These are phyloP conservation scores for Acromyrmex charruanus DNA, from an alignment of 1,140 invertebrate species.

Conservation along the genomic window DNA sequence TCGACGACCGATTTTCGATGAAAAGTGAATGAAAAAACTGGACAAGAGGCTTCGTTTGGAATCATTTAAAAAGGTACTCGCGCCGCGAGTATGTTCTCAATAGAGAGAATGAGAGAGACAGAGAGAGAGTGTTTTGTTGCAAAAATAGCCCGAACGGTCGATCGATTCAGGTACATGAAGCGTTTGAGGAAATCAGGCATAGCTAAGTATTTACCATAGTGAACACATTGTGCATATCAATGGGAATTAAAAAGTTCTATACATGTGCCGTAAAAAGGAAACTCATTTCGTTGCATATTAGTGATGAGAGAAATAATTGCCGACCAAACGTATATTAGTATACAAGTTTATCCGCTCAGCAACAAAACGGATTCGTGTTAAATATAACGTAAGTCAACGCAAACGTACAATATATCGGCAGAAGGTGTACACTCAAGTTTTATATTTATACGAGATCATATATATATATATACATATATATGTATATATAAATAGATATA, in stretches of 20 bases:
- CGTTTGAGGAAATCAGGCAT: constrained; percentile 87
- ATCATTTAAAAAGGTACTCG: constrained; percentile 73
- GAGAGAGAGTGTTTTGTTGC: constrained; percentile 83
- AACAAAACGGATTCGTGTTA: constrained; percentile 83
- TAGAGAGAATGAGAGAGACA: constrained; percentile 79
- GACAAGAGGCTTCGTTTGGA: constrained; percentile 71
- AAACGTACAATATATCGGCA: constrained; percentile 82
- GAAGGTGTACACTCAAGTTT: constrained; percentile 84
- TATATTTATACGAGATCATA: constrained; percentile 76
- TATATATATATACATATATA: constrained; percentile 67
- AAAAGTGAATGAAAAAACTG: constrained; percentile 66
- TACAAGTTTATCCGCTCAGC: constrained; percentile 81
- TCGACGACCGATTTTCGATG: constrained; percentile 44
- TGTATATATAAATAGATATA: constrained; percentile 61
- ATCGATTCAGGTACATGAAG: constrained; percentile 86
- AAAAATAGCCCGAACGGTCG: constrained; percentile 86
- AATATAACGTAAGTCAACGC: constrained; percentile 82
- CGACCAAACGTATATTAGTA: constrained; percentile 81
- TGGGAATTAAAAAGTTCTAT: constrained; percentile 88
- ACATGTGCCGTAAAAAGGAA: constrained; percentile 90
- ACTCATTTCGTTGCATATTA: constrained; percentile 88
- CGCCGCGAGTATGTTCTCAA: constrained; percentile 77
- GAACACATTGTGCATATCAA: constrained; percentile 87
- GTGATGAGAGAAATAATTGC: constrained; percentile 86
- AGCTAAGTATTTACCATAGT: constrained; percentile 87